phyloP scores from a whole-genome alignment of 2,113 vertebrate species.

The Rhegmatorhina hoffmannsi region DNA sequence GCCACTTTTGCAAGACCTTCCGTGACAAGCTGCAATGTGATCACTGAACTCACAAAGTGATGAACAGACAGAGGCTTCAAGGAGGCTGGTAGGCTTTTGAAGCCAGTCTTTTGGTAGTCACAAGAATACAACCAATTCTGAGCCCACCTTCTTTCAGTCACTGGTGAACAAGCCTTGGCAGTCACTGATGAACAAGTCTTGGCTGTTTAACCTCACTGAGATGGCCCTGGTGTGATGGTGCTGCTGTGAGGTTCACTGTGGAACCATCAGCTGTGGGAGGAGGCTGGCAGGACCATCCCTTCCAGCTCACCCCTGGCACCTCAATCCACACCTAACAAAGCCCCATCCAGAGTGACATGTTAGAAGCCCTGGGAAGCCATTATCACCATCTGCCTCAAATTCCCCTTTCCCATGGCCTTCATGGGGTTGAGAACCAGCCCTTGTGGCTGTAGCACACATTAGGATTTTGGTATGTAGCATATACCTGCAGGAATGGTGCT shows the following conservation, averaged over 20 bases:
- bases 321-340: neutral
- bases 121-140: neutral
- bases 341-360: neutral
- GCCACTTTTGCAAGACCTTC: neutral
- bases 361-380: neutral
- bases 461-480: neutral
- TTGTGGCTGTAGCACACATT: neutral
- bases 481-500: neutral
- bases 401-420: neutral
- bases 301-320: neutral
- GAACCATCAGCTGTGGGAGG: neutral
- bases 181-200: neutral
- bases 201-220: neutral
- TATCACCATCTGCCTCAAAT: neutral
- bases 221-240: neutral
- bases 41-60: neutral
- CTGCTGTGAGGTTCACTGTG: fast-evolving
- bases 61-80: neutral
- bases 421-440: neutral
- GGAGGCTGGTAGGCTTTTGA: neutral
- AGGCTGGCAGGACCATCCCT: neutral
- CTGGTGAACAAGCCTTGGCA: neutral
- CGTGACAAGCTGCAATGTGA: neutral
- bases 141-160: neutral
- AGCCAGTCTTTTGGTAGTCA: neutral